Base-by-base conservation (phyloP, 2,797 vertebrate genomes). In the Malacoctenus gilli region DNA sequence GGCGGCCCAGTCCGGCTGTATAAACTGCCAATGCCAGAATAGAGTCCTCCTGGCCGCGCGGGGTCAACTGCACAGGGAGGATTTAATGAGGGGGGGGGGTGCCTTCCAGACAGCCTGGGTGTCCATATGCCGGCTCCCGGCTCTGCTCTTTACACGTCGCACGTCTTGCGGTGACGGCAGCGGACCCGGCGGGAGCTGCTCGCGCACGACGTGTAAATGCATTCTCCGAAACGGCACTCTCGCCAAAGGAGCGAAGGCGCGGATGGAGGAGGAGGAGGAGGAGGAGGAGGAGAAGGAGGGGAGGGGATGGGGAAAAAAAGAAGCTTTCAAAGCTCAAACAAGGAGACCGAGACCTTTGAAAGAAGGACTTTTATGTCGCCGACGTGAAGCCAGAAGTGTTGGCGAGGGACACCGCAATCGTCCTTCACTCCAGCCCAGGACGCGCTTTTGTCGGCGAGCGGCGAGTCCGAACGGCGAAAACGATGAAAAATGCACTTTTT, bases 101-200 rank as follows among this genome's bases (percentile, higher is more conserved):
- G n/a, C n/a, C 44, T 21, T 63, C 68, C 66, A 67, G 72, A 72
- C 68, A 81, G 71, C 32, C 78, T 68, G 72, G 69, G 52, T 72
- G 76, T 84, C 83, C 84, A 80, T 85, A 82, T 87, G 88, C 73
- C 71, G 40, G 42, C 69, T 43, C 20, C n/a, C n/a, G n/a, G 22
- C 54, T 42, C 65, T 46, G 50, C 65, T 57, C n/a, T 72, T 59
- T 57, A 56, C 62, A 22, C 42, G 75, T 80, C 71, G 60, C 55
- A 54, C 21, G 49, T 68, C 39, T 63, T 52, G 42, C 59, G 47
- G 39, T 13, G 59, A 55, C 10, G 28, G 46, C 4, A 42, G 42
- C 44, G 14, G 43, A 42, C 44, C n/a, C 16, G 1, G 31, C 1
- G 37, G 41, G 15, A 23, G 18, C 18, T 53, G 53, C 48, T 68